Conservation (phyloP, 2,888 invertebrate species). For the Dolichomitus sp. region DNA sequence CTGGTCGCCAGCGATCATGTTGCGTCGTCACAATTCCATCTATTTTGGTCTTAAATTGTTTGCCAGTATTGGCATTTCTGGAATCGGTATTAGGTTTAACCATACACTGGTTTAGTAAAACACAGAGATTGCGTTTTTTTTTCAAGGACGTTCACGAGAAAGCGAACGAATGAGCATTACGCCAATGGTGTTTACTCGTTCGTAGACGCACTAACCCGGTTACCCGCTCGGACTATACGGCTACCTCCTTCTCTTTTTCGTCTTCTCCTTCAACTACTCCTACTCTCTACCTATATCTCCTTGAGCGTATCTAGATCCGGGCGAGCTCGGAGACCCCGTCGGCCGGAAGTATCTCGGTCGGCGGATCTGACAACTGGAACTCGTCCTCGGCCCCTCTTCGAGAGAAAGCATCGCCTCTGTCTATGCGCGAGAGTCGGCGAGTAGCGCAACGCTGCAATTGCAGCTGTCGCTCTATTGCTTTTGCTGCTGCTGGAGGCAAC, state of each 20-base stretch:
- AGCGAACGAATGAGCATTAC: constrained; percentile 41
- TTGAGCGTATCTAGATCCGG: constrained; percentile 43
- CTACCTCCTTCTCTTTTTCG: constrained; percentile 4
- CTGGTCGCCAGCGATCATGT: too few species aligned
- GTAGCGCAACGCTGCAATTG: constrained; percentile 1
- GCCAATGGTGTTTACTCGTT: constrained; percentile 62
- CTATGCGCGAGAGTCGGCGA: background rate
- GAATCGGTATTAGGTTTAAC: too few species aligned
- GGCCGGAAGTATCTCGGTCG: constrained; percentile 66
- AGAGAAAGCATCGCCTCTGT: constrained; percentile 57
- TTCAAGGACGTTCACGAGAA: constrained; percentile 23
- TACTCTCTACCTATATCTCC: constrained; percentile 7
- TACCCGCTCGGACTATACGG: constrained; percentile 40
- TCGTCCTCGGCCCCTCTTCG: constrained; percentile 39
- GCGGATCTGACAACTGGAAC: constrained; percentile 59
- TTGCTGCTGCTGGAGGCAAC: constrained; percentile 56
- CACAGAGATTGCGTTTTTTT: constrained; percentile 14
- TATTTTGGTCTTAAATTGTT: too few species aligned
- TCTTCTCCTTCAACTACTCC: background rate
- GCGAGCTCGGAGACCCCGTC: constrained; percentile 41
- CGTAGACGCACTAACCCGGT: constrained; percentile 55
- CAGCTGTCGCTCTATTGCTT: constrained; percentile 29
- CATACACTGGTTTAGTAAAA: background rate
- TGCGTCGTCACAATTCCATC: too few species aligned
- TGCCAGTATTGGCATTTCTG: too few species aligned